Conservation (phyloP, 2,113 vertebrate genomes). For the Thermophis baileyi region DNA sequence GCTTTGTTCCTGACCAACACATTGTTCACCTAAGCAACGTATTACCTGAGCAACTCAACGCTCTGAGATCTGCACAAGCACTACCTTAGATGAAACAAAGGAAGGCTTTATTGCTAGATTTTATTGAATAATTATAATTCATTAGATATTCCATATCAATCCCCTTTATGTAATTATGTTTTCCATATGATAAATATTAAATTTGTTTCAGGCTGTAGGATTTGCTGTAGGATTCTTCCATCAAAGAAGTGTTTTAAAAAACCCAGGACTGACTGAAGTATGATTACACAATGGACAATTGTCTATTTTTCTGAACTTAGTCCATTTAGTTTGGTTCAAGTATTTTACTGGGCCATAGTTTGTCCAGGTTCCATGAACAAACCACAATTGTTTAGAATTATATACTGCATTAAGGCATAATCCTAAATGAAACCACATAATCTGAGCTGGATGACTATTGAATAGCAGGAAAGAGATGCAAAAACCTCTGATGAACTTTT, state of each 20-base stretch:
- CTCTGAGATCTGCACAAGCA: neutral
- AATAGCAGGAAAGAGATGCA: neutral
- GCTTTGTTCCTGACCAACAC: neutral
- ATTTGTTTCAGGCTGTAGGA: too few species aligned
- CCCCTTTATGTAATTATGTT: neutral
- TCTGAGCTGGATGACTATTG: neutral
- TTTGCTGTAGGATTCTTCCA: neutral
- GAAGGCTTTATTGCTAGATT: neutral
- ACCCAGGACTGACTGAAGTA: neutral
- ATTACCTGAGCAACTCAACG: conserved; percentile 16
- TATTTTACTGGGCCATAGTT: neutral
- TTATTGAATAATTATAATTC: neutral
- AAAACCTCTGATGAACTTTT: neutral
- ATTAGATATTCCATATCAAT: neutral
- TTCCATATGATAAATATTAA: conserved; percentile 1
- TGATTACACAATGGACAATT: neutral
- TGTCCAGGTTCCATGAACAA: neutral
- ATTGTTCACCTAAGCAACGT: conserved; percentile 1
- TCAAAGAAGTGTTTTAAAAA: neutral
- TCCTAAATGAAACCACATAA: neutral
- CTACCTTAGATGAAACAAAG: neutral
- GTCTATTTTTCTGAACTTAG: neutral
- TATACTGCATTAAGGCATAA: neutral
- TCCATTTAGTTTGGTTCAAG: neutral
- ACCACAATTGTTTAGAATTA: neutral